A percentile compares a stretch with the other conserved stretches of the same genome.
Evolutionary conservation across 37 sponge, comb jelly and placozoan genomes (phyloP).

Genomic region (Tethya wilhelma): DNA sequence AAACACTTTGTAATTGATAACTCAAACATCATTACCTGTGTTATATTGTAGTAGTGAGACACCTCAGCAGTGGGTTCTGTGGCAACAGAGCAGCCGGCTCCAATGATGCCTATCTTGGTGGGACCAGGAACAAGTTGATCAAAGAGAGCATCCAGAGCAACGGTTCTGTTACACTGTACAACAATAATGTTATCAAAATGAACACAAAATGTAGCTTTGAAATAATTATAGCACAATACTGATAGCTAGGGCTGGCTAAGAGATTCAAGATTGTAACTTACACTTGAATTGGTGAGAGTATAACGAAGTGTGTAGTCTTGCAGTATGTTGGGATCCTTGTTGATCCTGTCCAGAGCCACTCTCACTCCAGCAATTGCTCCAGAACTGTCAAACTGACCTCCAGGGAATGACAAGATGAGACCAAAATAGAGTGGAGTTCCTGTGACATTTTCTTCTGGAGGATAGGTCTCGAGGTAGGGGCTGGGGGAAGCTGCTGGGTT

Average conservation of each 20-base stretch:
- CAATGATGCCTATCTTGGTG: slow-evolving; percentile 24
- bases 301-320: slow-evolving; percentile 41
- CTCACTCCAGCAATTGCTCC: slow-evolving; percentile 29
- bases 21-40: too few species aligned
- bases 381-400: slow-evolving; percentile 26
- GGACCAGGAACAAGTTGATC: slow-evolving; percentile 9
- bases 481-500: background rate
- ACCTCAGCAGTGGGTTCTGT: slow-evolving; percentile 40
- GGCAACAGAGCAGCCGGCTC: slow-evolving; percentile 38
- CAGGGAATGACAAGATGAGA: slow-evolving; percentile 24
- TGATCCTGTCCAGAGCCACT: slow-evolving; percentile 42
- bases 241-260: too few species aligned
- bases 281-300: slow-evolving; percentile 30
- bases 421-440: slow-evolving; percentile 22
- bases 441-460: background rate
- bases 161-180: slow-evolving; percentile 30
- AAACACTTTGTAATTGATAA: too few species aligned
- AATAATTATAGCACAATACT: too few species aligned
- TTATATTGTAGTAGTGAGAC: slow-evolving; percentile 30
- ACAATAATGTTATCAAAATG: background rate
- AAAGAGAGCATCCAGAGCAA: slow-evolving; percentile 4
- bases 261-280: too few species aligned
- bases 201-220: too few species aligned
- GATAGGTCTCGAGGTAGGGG: background rate
- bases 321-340: slow-evolving; percentile 22